A percentile compares a stretch with the other conserved stretches of the same genome.
These are phyloP conservation scores for Zoroaster sp. DNA, from an alignment of 53 echinoderm and acorn worm species.

Conservation along the genomic window DNA sequence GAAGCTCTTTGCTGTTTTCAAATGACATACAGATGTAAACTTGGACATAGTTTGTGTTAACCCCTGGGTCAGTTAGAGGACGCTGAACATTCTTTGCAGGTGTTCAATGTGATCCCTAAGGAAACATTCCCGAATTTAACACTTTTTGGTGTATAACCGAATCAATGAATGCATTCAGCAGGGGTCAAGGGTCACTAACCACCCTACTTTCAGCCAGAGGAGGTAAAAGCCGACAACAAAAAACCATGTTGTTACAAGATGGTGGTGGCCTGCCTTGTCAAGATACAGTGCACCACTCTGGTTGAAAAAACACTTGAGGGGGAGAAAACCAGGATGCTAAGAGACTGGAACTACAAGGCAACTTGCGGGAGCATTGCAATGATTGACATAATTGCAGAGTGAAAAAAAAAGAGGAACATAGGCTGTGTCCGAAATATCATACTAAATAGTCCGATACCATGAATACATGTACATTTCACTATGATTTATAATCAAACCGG, in stretches of 20 bases:
- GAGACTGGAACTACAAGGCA: neutral
- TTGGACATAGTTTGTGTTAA: neutral
- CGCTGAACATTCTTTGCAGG: neutral
- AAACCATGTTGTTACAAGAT: neutral
- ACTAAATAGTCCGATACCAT: too few relatives aligned
- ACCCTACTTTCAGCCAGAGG: neutral
- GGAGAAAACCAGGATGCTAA: neutral
- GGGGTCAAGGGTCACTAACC: conserved; percentile 13
- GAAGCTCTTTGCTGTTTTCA: neutral
- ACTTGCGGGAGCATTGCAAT: too few relatives aligned
- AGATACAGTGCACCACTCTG: neutral
- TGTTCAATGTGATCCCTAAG: neutral
- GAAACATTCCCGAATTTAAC: neutral
- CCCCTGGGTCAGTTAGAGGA: neutral
- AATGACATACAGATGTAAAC: too few relatives aligned
- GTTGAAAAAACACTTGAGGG: conserved; percentile 2
- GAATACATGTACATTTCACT: too few relatives aligned
- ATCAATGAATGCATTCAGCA: neutral
- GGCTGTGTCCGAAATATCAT: too few relatives aligned
- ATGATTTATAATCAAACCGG: neutral
- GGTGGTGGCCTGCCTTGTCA: neutral
- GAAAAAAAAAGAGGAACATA: too few relatives aligned
- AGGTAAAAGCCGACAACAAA: neutral
- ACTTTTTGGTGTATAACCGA: neutral
- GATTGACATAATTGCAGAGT: too few relatives aligned